Evolutionary conservation across 2,113 vertebrate genomes (phyloP).

Genomic region (Eudorcas thomsonii): DNA sequence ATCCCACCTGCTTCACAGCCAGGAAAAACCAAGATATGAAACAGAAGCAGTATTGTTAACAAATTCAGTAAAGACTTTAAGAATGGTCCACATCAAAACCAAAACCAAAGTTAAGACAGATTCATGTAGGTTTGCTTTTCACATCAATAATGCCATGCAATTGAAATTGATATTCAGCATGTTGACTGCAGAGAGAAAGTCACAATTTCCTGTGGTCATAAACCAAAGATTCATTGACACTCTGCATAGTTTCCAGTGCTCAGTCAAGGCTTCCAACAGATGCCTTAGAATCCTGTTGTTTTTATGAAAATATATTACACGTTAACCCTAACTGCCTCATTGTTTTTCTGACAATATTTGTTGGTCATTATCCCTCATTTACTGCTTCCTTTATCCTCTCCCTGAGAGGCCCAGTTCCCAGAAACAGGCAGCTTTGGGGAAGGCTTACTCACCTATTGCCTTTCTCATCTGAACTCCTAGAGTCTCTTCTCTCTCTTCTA

Average conservation of each 20-base stretch:
- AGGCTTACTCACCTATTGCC: neutral
- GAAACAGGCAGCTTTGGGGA: neutral
- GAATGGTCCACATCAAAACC: neutral
- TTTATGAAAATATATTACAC: neutral
- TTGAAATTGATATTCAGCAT: neutral
- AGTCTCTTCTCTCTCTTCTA: neutral
- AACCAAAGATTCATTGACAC: neutral
- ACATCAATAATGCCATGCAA: neutral
- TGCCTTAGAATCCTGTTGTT: constrained; percentile 27
- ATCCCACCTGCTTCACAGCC: neutral
- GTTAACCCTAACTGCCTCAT: neutral
- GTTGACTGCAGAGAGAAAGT: neutral
- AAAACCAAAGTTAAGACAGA: neutral
- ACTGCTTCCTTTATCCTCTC: neutral
- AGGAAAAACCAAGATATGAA: neutral
- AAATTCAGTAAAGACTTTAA: neutral
- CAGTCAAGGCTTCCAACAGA: neutral
- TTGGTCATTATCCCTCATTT: neutral
- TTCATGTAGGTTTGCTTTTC: neutral
- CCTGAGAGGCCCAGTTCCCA: neutral
- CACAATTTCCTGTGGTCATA: neutral
- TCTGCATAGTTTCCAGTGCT: neutral
- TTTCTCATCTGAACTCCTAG: neutral
- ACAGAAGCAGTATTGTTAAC: neutral
- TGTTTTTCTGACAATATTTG: neutral